A percentile compares a stretch with the other conserved stretches of the same genome.
These are phyloP conservation scores for Pseudorasbora parva DNA, from an alignment of 2,113 vertebrate species.

Conservation along the genomic window DNA sequence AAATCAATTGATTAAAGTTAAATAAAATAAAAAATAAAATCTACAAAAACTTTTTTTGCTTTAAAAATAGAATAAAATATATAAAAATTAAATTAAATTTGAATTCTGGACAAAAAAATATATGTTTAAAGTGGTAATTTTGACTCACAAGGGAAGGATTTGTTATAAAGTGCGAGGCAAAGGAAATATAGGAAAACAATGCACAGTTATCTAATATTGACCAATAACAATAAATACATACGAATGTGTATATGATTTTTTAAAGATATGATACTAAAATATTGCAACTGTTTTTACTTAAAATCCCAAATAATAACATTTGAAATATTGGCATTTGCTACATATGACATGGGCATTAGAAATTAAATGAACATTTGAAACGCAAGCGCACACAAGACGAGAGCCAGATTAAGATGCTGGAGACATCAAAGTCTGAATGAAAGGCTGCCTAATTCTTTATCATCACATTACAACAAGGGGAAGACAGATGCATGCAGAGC, in stretches of 20 bases:
- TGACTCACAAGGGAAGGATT: too few relatives aligned
- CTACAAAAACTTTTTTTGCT: too few relatives aligned
- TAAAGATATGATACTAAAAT: not conserved
- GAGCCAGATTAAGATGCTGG: conserved; percentile 31
- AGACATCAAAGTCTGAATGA: conserved; percentile 56
- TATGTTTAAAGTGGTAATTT: too few relatives aligned
- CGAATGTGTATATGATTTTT: too few relatives aligned
- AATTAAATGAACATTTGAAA: conserved; percentile 35
- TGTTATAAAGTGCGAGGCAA: too few relatives aligned
- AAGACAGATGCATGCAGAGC: conserved; percentile 63
- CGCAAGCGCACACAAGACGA: conserved; percentile 7
- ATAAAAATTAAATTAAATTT: too few relatives aligned
- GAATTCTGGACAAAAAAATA: too few relatives aligned
- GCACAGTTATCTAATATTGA: too few relatives aligned
- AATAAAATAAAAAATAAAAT: too few relatives aligned
- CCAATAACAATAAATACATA: not conserved
- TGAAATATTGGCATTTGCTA: not conserved
- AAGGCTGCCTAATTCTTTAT: conserved; percentile 54
- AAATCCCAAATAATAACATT: conserved; percentile 3
- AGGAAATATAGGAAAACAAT: too few relatives aligned
- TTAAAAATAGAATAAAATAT: too few relatives aligned
- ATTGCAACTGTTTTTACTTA: not conserved
- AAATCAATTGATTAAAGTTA: too few relatives aligned
- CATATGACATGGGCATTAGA: conserved; percentile 5
- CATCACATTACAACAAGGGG: conserved; percentile 47